These are phyloP conservation scores for Prosapia bicincta DNA, from an alignment of 2,888 invertebrate species.

Conservation along the genomic window DNA sequence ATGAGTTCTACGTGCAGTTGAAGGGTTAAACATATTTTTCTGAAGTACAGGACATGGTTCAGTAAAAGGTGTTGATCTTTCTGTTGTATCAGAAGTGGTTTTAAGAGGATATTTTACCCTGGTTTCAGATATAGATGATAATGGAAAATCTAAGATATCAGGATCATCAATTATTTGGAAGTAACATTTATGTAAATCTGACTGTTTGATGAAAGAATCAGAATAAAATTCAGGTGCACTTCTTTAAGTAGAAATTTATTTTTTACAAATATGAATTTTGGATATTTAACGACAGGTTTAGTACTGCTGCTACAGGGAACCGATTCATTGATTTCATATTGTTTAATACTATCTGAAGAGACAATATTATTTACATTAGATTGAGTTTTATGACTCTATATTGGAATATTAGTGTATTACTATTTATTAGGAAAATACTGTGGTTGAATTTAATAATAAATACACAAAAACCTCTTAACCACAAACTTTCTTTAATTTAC, in stretches of 20 bases:
- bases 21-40: background rate
- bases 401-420: background rate
- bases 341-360: background rate
- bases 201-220: background rate
- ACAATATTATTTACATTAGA: background rate
- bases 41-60: background rate
- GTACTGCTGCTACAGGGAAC: background rate
- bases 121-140: background rate
- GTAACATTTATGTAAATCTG: background rate
- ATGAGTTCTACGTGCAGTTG: conserved; percentile 16
- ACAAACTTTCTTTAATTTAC: too few species aligned
- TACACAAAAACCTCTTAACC: too few species aligned
- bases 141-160: background rate
- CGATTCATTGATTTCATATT: background rate
- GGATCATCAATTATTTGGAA: conserved; percentile 21
- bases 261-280: conserved; percentile 22
- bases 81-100: background rate
- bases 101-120: conserved; percentile 7
- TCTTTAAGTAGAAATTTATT: conserved; percentile 3
- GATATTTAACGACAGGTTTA: background rate
- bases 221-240: background rate
- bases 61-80: background rate
- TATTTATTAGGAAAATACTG: too few species aligned
- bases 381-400: background rate
- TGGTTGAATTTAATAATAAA: too few species aligned